A percentile compares a stretch with the other conserved stretches of the same genome.
Evolutionary conservation across 2,888 invertebrate genomes (phyloP).

Genomic region (Proisotoma minuta): DNA sequence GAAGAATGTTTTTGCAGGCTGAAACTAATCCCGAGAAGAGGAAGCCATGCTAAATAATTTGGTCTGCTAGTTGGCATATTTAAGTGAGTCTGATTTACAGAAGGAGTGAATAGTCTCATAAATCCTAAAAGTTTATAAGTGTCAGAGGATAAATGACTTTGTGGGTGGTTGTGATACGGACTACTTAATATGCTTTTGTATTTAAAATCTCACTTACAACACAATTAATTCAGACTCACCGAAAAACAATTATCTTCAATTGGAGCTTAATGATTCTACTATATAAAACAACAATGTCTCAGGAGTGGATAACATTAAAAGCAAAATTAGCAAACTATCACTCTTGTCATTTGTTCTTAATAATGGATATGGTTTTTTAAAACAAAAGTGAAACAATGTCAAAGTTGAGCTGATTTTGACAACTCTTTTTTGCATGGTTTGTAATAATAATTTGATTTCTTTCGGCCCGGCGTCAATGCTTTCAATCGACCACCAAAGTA

Average conservation of each 20-base stretch:
- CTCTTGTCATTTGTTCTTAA: background rate
- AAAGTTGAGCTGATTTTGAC: too few species aligned
- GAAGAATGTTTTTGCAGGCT: too few species aligned
- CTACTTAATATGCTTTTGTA: conserved; percentile 11
- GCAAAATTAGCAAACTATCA: background rate
- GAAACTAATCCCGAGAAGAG: too few species aligned
- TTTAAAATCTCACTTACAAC: background rate
- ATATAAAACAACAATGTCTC: background rate
- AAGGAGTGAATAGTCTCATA: conserved; percentile 11
- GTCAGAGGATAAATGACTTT: conserved; percentile 8
- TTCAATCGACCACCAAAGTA: background rate
- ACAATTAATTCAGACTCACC: background rate
- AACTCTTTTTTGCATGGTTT: too few species aligned
- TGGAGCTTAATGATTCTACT: background rate
- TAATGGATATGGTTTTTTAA: too few species aligned
- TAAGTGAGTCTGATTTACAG: too few species aligned
- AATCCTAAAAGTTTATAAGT: background rate
- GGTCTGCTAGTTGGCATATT: too few species aligned
- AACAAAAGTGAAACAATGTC: too few species aligned
- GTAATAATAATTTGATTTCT: too few species aligned
- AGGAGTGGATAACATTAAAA: background rate
- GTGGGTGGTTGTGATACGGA: conserved; percentile 11
- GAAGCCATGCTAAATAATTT: too few species aligned
- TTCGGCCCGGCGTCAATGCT: too few species aligned
- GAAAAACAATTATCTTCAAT: conserved; percentile 6